A percentile compares a stretch with the other conserved stretches of the same genome.
phyloP scores from a whole-genome alignment of 2,797 vertebrate genomes.

The Acrocephalus scirpaceus region DNA sequence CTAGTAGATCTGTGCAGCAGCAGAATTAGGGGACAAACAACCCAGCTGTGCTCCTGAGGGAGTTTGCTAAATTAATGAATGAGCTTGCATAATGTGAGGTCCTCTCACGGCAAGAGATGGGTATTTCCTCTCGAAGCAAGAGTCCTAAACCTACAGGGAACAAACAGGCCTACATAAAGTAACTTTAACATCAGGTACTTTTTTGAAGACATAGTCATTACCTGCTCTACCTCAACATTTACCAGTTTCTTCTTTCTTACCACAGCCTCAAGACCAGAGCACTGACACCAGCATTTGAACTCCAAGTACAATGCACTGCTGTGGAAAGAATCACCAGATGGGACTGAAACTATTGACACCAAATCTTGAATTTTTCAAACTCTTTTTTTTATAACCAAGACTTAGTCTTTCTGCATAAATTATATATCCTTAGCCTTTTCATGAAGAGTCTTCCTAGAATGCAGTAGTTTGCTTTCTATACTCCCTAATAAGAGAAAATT shows the following conservation, averaged over 20 bases:
- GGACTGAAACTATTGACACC: background rate
- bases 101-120: background rate
- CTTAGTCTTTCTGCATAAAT: background rate
- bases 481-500: slow-evolving; percentile 12
- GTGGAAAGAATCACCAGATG: background rate
- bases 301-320: background rate
- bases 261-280: background rate
- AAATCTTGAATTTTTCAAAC: background rate
- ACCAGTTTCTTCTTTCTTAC: background rate
- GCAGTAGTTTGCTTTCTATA: background rate
- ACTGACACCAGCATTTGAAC: background rate
- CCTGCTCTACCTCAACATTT: background rate
- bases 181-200: background rate
- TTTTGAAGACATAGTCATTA: background rate
- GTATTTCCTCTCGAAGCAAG: background rate
- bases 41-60: background rate
- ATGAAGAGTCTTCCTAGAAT: background rate
- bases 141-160: background rate
- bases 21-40: background rate
- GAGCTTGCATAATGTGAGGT: background rate
- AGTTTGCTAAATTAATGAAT: background rate
- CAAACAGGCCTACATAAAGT: background rate
- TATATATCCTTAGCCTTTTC: background rate
- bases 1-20: background rate
- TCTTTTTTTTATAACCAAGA: background rate